A percentile compares a stretch with the other conserved stretches of the same genome.
These are phyloP conservation scores for Anableps anableps DNA, from an alignment of 2,797 vertebrate species.

Conservation along the genomic window DNA sequence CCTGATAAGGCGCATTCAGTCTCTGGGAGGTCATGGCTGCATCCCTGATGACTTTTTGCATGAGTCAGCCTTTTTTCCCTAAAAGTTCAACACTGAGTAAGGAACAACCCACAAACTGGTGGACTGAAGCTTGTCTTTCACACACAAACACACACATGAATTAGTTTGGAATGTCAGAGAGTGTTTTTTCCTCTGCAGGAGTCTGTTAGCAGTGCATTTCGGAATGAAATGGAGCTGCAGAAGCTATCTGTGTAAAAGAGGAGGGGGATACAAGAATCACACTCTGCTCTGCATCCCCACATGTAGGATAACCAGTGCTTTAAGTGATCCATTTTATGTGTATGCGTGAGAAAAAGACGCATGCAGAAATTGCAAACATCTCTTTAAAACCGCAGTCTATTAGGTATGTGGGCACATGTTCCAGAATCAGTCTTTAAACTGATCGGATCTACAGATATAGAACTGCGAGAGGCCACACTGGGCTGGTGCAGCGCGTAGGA, in stretches of 20 bases:
- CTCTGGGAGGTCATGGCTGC: slow-evolving; percentile 36
- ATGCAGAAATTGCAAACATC: background rate
- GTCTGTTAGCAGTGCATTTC: slow-evolving; percentile 40
- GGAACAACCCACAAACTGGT: slow-evolving; percentile 8
- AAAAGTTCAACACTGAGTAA: slow-evolving; percentile 10
- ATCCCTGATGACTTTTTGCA: slow-evolving; percentile 43
- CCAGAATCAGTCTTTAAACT: background rate
- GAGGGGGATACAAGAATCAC: background rate
- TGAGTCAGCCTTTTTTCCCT: slow-evolving; percentile 59
- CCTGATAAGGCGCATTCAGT: slow-evolving; percentile 27
- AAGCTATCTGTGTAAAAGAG: slow-evolving; percentile 32
- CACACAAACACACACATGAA: slow-evolving; percentile 2
- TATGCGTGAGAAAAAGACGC: background rate
- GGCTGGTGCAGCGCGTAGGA: slow-evolving; percentile 54
- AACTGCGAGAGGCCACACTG: too few species aligned
- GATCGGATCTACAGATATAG: too few species aligned
- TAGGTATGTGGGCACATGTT: background rate
- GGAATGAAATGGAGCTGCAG: slow-evolving; percentile 34
- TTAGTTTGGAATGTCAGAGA: slow-evolving; percentile 33
- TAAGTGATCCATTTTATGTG: background rate
- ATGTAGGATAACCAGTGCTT: background rate
- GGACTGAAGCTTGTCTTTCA: background rate
- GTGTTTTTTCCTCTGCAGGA: slow-evolving; percentile 54
- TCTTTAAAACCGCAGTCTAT: background rate
- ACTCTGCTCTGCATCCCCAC: background rate